phyloP scores from a whole-genome alignment of 2,888 invertebrate species.

The Drosophila rellima region DNA sequence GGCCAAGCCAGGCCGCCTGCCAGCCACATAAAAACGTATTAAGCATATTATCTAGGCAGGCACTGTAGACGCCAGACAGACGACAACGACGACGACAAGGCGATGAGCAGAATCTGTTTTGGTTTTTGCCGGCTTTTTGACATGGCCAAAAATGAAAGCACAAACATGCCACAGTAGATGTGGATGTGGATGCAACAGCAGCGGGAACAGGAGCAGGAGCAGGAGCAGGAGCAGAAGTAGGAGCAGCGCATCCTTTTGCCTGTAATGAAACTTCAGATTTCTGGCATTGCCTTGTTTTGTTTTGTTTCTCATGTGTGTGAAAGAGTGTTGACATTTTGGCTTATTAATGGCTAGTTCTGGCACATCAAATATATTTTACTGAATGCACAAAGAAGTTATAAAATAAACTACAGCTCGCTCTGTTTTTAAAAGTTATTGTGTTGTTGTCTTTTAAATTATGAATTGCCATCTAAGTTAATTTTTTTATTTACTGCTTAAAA shows the following conservation, averaged over 20 bases:
- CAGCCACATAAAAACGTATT: conserved; percentile 80
- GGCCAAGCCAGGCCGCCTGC: conserved; percentile 27
- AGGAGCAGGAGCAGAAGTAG: conserved; percentile 3
- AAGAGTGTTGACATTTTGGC: neutral
- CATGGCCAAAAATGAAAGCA: conserved; percentile 63
- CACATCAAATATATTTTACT: too few species aligned
- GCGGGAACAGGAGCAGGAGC: neutral
- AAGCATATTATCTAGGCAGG: conserved; percentile 78
- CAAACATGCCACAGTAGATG: conserved; percentile 32
- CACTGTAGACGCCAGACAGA: conserved; percentile 65
- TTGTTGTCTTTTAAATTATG: too few species aligned
- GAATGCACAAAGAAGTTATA: too few species aligned
- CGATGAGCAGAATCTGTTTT: conserved; percentile 65
- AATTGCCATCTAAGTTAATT: neutral
- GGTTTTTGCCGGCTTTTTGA: conserved; percentile 72
- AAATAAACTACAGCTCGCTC: too few species aligned
- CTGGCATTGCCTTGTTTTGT: conserved; percentile 67
- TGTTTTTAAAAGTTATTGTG: too few species aligned
- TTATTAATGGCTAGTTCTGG: neutral
- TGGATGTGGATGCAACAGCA: conserved; percentile 2
- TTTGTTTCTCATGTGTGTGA: conserved; percentile 8
- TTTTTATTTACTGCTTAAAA: neutral
- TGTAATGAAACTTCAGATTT: conserved; percentile 80
- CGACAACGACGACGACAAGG: conserved; percentile 32
- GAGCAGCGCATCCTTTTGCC: conserved; percentile 49